A percentile compares a stretch with the other conserved stretches of the same genome.
phyloP scores from a whole-genome alignment of 2,113 vertebrate species.

The Oryctolagus cuniculus region DNA sequence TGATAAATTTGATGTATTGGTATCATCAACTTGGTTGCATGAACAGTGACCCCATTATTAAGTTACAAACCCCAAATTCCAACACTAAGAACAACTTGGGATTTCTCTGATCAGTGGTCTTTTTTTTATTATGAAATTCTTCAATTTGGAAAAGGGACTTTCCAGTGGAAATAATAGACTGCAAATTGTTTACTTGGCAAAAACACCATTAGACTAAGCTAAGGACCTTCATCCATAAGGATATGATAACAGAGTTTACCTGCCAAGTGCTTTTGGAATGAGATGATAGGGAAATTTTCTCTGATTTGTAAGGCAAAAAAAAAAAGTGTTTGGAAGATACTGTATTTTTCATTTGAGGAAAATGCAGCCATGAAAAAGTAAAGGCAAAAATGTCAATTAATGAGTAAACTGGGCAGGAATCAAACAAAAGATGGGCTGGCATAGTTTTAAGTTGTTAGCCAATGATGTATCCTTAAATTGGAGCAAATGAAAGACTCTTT shows the following conservation, averaged over 20 bases:
- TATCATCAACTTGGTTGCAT: slow-evolving; percentile 28
- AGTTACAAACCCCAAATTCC: slow-evolving; percentile 60
- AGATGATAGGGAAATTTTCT: slow-evolving; percentile 64
- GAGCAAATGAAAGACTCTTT: slow-evolving; percentile 35
- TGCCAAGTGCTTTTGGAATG: slow-evolving; percentile 74
- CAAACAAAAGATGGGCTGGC: background rate
- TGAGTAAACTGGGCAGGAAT: background rate
- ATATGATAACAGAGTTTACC: slow-evolving; percentile 71
- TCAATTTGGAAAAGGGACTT: slow-evolving; percentile 78
- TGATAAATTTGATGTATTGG: slow-evolving; percentile 57
- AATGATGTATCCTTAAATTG: slow-evolving; percentile 15
- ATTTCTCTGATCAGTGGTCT: slow-evolving; percentile 45
- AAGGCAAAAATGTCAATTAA: slow-evolving; percentile 25
- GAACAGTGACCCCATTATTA: slow-evolving; percentile 58
- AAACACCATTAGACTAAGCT: slow-evolving; percentile 70
- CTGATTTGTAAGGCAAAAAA: slow-evolving; percentile 61
- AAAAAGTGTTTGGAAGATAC: background rate
- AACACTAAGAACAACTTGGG: slow-evolving; percentile 56
- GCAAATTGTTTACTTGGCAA: slow-evolving; percentile 83
- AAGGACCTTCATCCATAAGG: slow-evolving; percentile 62
- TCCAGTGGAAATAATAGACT: slow-evolving; percentile 81
- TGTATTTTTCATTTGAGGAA: slow-evolving; percentile 58
- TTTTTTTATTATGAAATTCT: slow-evolving; percentile 75
- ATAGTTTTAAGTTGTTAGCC: slow-evolving; percentile 37
- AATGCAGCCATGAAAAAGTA: background rate